Conservation (phyloP, 92 coral and sea anemone genomes). For the Porites evermanni region DNA sequence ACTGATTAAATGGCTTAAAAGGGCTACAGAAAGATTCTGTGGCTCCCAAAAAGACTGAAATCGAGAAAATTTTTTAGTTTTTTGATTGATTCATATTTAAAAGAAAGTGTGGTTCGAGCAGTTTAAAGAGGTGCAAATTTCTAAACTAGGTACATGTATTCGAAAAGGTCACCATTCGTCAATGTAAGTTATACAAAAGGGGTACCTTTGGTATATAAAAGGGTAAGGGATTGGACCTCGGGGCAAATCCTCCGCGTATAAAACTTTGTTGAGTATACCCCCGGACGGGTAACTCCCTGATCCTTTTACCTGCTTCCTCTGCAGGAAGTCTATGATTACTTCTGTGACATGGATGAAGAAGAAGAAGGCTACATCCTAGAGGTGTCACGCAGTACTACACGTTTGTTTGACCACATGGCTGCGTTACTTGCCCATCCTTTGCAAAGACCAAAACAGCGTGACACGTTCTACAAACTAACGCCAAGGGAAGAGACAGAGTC, state of each 20-base stretch:
- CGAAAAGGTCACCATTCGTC: no score
- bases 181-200: no score
- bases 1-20: no score
- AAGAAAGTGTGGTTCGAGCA: no score
- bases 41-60: no score
- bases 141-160: no score
- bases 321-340: constrained; percentile 86
- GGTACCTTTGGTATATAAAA: no score
- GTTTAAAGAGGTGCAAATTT: no score
- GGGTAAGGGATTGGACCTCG: not conserved
- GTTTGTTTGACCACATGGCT: constrained; percentile 96
- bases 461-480: constrained; percentile 79
- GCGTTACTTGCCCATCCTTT: constrained; percentile 93
- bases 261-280: not conserved
- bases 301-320: constrained; percentile 10
- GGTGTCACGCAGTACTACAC: constrained; percentile 93
- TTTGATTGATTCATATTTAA: no score
- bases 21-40: no score
- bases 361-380: constrained; percentile 95
- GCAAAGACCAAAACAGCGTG: constrained; percentile 92
- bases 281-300: not conserved
- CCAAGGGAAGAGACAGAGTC: constrained; percentile 45
- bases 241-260: no score
- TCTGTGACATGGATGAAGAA: constrained; percentile 95
- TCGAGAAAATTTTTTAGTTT: no score